phyloP scores from a whole-genome alignment of 2,888 invertebrate genomes.

The Pegoplata infirma region DNA sequence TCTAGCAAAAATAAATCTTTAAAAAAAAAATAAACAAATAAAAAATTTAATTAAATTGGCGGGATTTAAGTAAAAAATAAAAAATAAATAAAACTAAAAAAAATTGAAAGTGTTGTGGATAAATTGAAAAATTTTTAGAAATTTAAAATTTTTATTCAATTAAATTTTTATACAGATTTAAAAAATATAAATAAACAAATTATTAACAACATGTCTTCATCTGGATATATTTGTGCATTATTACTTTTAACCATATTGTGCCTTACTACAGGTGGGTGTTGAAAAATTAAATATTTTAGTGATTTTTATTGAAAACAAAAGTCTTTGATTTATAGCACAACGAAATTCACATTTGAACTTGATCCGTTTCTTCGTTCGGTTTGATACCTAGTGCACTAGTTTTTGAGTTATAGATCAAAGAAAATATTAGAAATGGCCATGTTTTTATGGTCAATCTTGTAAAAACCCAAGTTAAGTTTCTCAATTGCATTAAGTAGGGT shows the following conservation, averaged over 20 bases:
- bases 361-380: too few species aligned
- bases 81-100: constrained; percentile 4
- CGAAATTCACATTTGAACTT: too few species aligned
- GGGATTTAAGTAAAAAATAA: constrained; percentile 15
- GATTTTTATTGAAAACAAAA: neutral
- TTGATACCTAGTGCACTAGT: too few species aligned
- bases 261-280: constrained; percentile 70
- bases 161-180: neutral
- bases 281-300: neutral
- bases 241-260: constrained; percentile 66
- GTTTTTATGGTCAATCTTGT: too few species aligned
- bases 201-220: constrained; percentile 45
- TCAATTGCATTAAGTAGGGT: too few species aligned
- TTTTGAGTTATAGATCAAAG: too few species aligned
- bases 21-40: constrained; percentile 3
- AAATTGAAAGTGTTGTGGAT: constrained; percentile 11
- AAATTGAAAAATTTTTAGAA: constrained; percentile 12
- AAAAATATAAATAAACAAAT: neutral
- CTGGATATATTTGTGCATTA: constrained; percentile 63
- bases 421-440: too few species aligned
- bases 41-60: constrained; percentile 30
- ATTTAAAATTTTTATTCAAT: neutral
- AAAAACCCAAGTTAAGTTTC: too few species aligned
- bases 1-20: too few species aligned
- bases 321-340: neutral